Conservation (phyloP, 35 echinoderm and acorn worm species). For the Amphiura filiformis region DNA sequence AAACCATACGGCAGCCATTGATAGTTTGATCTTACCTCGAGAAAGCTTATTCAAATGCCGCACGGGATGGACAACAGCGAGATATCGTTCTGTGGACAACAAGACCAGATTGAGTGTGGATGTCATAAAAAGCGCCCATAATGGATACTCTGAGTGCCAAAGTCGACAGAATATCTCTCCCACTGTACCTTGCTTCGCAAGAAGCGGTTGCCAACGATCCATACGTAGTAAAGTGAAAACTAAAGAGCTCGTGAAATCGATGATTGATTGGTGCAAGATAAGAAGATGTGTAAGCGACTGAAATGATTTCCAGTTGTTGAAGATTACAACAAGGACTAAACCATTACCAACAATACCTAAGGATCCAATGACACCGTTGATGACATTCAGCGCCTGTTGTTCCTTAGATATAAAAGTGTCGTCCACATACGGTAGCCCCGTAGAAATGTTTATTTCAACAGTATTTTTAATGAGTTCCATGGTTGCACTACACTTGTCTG, state of each 20-base stretch:
- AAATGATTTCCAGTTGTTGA: neutral
- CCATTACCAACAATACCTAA: constrained; percentile 3
- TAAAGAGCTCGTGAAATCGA: neutral
- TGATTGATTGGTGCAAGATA: constrained; percentile 19
- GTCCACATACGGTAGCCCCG: no score
- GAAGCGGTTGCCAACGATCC: neutral
- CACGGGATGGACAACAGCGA: constrained; percentile 1
- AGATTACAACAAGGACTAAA: neutral
- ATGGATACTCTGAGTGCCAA: neutral
- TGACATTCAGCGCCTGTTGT: neutral
- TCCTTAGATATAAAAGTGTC: no score
- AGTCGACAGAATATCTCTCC: constrained; percentile 9
- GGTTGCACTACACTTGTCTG: no score
- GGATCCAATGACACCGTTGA: neutral
- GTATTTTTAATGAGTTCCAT: no score
- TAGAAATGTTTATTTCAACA: no score
- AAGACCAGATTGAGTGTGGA: constrained; percentile 28
- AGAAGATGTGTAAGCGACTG: neutral
- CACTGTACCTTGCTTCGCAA: neutral
- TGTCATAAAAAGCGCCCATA: constrained; percentile 10
- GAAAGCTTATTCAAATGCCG: neutral
- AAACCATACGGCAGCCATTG: neutral
- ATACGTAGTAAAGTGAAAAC: neutral
- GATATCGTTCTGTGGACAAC: constrained; percentile 8
- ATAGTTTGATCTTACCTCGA: neutral